These are phyloP conservation scores for Troides aeacus DNA, from an alignment of 2,888 invertebrate species.

Conservation along the genomic window DNA sequence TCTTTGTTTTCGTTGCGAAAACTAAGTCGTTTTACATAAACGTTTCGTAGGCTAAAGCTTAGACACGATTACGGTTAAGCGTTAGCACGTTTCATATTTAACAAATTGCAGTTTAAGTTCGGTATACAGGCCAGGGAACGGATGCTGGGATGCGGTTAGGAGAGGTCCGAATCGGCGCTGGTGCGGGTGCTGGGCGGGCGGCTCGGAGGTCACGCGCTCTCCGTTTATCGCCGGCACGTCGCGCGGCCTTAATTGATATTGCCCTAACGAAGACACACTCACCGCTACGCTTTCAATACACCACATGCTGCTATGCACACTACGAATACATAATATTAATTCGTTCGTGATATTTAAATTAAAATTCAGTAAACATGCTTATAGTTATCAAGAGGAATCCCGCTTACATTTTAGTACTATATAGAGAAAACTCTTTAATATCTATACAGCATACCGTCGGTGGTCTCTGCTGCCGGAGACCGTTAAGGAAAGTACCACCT, in stretches of 20 bases:
- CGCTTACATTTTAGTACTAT: not conserved
- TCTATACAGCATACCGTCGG: not conserved
- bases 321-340: conserved; percentile 34
- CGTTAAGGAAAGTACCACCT: too few relatives aligned
- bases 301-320: conserved; percentile 34
- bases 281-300: conserved; percentile 52
- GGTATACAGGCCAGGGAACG: conserved; percentile 30
- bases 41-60: too few relatives aligned
- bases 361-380: not conserved
- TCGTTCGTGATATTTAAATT: not conserved
- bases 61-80: conserved; percentile 51
- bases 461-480: too few relatives aligned
- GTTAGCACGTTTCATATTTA: conserved; percentile 71
- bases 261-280: conserved; percentile 57
- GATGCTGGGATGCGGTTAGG: conserved; percentile 43
- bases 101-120: conserved; percentile 53
- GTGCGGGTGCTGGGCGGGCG: conserved; percentile 30
- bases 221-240: conserved; percentile 56
- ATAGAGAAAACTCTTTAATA: not conserved
- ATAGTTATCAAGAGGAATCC: not conserved
- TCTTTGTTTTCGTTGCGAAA: too few relatives aligned
- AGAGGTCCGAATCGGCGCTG: conserved; percentile 38
- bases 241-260: conserved; percentile 67
- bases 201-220: conserved; percentile 45
- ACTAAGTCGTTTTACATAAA: too few relatives aligned